phyloP scores from a whole-genome alignment of 2,888 invertebrate species.

The Linnaemya vulpina region DNA sequence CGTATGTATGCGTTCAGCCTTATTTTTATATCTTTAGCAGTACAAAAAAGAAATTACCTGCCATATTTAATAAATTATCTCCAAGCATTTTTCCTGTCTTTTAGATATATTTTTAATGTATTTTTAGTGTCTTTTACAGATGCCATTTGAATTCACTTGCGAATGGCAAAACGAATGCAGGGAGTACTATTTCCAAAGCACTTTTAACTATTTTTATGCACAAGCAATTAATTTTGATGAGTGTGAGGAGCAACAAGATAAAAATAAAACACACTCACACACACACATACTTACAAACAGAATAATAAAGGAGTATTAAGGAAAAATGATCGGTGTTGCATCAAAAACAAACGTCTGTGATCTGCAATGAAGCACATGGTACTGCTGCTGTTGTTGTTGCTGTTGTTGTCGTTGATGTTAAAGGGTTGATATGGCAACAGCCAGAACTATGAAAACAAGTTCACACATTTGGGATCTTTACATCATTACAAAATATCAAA shows the following conservation, averaged over 20 bases:
- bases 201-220: slow-evolving; percentile 65
- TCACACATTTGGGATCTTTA: slow-evolving; percentile 72
- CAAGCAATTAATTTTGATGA: slow-evolving; percentile 71
- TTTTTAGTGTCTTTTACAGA: not conserved
- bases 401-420: slow-evolving; percentile 27
- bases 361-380: slow-evolving; percentile 59
- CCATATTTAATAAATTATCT: slow-evolving; percentile 68
- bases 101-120: not conserved
- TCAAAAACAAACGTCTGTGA: slow-evolving; percentile 61
- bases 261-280: not conserved
- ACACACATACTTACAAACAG: no score
- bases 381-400: slow-evolving; percentile 24
- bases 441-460: slow-evolving; percentile 70
- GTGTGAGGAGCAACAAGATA: slow-evolving; percentile 33
- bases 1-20: not conserved
- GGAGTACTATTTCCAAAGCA: slow-evolving; percentile 31
- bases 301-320: slow-evolving; percentile 29
- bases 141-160: slow-evolving; percentile 41
- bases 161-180: slow-evolving; percentile 8
- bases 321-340: slow-evolving; percentile 61
- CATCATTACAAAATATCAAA: slow-evolving; percentile 72
- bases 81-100: slow-evolving; percentile 54
- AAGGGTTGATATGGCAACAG: slow-evolving; percentile 31
- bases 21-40: slow-evolving; percentile 24
- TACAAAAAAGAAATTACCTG: slow-evolving; percentile 66